Evolutionary conservation across 2,113 vertebrate species (phyloP).

Genomic region (Collichthys lucidus): DNA sequence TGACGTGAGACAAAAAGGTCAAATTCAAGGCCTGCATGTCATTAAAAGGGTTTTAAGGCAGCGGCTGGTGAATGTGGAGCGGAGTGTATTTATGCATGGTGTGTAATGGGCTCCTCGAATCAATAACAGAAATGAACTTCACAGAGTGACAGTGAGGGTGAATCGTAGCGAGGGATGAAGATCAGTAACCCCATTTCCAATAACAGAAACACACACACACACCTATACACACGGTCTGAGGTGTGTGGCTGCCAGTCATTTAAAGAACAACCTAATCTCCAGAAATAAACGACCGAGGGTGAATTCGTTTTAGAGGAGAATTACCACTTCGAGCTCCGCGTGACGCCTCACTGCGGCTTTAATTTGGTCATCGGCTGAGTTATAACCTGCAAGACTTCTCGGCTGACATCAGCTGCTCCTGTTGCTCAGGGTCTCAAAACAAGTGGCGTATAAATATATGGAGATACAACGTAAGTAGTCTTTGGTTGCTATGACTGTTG

Average conservation of each 20-base stretch:
- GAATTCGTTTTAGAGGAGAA: conserved; percentile 48
- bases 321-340: neutral
- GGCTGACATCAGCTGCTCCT: conserved; percentile 7
- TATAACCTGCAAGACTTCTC: conserved; percentile 16
- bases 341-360: neutral
- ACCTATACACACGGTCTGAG: conserved; percentile 12
- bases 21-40: neutral
- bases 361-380: conserved; percentile 31
- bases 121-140: conserved; percentile 41
- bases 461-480: neutral
- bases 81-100: conserved; percentile 14
- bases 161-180: conserved; percentile 46
- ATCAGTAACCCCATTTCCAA: conserved; percentile 39
- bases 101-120: conserved; percentile 23
- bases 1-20: neutral
- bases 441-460: neutral
- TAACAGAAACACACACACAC: conserved; percentile 29
- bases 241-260: conserved; percentile 37
- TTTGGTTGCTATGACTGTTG: too few relatives aligned
- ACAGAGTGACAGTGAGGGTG: conserved; percentile 38
- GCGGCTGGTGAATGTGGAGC: neutral
- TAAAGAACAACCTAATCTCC: conserved; percentile 47
- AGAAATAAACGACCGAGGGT: conserved; percentile 21
- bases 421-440: neutral
- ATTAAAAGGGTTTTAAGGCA: neutral